These are phyloP conservation scores for Ictalurus furcatus DNA, from an alignment of 2,113 vertebrate species.

Conservation along the genomic window DNA sequence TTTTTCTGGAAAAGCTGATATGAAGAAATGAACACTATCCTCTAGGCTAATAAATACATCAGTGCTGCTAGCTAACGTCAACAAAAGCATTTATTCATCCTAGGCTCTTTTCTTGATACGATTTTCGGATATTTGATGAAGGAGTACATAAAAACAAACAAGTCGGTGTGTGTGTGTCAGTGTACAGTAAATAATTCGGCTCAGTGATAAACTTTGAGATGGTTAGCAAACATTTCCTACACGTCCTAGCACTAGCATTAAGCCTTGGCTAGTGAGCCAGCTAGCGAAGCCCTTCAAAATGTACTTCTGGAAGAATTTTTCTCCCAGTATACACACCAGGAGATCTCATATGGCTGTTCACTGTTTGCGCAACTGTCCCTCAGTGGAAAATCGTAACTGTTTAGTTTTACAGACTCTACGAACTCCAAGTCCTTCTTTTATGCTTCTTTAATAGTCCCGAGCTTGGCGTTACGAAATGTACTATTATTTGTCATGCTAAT, in stretches of 20 bases:
- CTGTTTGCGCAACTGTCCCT: not conserved
- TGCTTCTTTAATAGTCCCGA: not conserved
- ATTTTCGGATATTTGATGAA: not conserved
- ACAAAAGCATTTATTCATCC: not conserved
- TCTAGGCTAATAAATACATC: not conserved
- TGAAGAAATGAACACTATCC: not conserved
- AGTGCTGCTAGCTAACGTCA: not conserved
- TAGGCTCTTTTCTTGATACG: not conserved
- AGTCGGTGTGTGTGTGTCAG: not conserved
- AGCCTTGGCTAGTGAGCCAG: not conserved
- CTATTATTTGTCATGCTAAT: constrained; percentile 1
- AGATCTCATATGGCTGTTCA: not conserved
- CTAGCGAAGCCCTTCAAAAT: not conserved
- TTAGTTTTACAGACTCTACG: not conserved
- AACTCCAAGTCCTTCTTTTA: constrained; percentile 3
- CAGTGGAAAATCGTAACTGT: not conserved
- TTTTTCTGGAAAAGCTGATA: not conserved
- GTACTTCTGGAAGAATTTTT: not conserved
- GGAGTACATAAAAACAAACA: not conserved
- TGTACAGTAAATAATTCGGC: not conserved
- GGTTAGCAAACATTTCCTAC: not conserved
- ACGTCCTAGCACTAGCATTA: not conserved
- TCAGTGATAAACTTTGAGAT: not conserved
- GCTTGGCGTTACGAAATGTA: not conserved
- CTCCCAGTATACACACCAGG: not conserved